Evolutionary conservation across 2,888 invertebrate genomes (phyloP).

Genomic region (Coenonympha glycerion): DNA sequence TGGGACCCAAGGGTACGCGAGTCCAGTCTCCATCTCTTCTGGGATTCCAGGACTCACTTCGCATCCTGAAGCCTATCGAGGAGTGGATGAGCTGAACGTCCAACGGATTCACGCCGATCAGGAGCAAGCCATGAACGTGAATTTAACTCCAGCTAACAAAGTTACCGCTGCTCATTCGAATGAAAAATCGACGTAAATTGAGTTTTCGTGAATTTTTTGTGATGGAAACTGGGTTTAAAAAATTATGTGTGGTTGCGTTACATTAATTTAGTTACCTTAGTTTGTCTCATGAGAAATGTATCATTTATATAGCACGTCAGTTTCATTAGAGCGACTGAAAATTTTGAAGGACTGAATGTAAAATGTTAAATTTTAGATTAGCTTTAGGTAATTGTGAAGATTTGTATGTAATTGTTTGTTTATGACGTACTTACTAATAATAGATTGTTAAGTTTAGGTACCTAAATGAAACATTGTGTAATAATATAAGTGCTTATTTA

Average conservation of each 20-base stretch:
- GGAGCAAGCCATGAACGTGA: slow-evolving; percentile 10
- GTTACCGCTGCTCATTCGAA: neutral
- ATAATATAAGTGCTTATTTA: too few relatives aligned
- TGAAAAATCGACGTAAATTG: neutral
- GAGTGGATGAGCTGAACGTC: slow-evolving; percentile 34
- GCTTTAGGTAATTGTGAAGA: too few relatives aligned
- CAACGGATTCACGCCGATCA: slow-evolving; percentile 2
- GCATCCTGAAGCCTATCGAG: slow-evolving; percentile 39
- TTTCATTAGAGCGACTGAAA: too few relatives aligned
- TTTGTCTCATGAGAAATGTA: too few relatives aligned
- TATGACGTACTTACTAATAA: too few relatives aligned
- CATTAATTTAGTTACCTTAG: neutral
- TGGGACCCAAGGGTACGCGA: slow-evolving; percentile 32
- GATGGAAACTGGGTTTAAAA: neutral
- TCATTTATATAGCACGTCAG: too few relatives aligned
- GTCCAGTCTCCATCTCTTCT: neutral
- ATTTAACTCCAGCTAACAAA: slow-evolving; percentile 9
- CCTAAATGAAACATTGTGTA: too few relatives aligned
- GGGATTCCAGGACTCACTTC: neutral
- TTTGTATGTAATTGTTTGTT: too few relatives aligned
- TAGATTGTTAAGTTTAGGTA: neutral
- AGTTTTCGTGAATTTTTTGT: neutral
- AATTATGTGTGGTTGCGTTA: neutral
- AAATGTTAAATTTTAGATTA: neutral
- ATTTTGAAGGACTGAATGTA: neutral